A percentile compares a stretch with the other conserved stretches of the same genome.
Evolutionary conservation across 2,888 invertebrate species (phyloP).

Genomic region (Chrysolina americana): DNA sequence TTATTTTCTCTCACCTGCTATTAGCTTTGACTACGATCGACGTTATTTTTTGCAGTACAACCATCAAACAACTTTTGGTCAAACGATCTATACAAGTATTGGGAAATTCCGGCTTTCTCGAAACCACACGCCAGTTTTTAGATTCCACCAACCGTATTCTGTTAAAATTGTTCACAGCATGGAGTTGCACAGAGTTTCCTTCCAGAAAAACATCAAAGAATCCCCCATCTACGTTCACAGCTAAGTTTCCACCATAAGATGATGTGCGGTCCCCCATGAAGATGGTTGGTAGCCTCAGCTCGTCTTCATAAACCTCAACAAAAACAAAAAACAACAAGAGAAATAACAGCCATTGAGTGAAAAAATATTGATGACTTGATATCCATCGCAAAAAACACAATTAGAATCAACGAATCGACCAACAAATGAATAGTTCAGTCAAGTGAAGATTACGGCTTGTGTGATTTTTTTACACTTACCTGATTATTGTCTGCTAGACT

Average conservation of each 20-base stretch:
- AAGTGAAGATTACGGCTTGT: too few relatives aligned
- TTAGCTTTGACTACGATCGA: conserved; percentile 77
- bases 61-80: conserved; percentile 87
- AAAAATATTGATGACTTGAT: neutral
- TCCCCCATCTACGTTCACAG: conserved; percentile 80
- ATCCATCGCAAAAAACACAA: too few relatives aligned
- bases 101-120: conserved; percentile 58
- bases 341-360: neutral
- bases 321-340: neutral
- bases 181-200: conserved; percentile 74
- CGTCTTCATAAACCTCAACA: conserved; percentile 38
- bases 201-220: conserved; percentile 82
- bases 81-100: conserved; percentile 72
- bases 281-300: conserved; percentile 76
- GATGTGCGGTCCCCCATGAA: conserved; percentile 92
- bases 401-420: too few relatives aligned
- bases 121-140: conserved; percentile 75
- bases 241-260: conserved; percentile 92
- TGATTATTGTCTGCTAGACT: conserved; percentile 68
- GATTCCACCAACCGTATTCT: conserved; percentile 81
- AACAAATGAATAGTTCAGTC: too few relatives aligned
- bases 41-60: conserved; percentile 89
- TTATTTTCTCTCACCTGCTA: conserved; percentile 50
- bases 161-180: conserved; percentile 47
- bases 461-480: conserved; percentile 55